These are phyloP conservation scores for Spermophilus dauricus DNA, from an alignment of 2,113 vertebrate species.

Conservation along the genomic window DNA sequence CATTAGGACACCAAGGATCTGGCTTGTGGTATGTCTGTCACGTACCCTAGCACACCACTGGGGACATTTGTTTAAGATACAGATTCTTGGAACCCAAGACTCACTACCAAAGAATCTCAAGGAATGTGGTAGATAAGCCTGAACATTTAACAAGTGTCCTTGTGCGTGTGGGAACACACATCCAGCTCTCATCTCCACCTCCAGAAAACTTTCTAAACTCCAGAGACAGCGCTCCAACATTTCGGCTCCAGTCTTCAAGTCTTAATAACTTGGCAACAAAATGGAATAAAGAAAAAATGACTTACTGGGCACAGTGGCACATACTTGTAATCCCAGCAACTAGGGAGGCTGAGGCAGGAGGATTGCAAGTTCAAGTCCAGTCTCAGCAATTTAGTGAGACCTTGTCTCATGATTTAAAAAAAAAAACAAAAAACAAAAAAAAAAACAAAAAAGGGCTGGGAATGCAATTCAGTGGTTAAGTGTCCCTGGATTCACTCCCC, in stretches of 20 bases:
- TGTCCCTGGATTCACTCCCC: too few species aligned
- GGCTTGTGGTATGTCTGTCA: not conserved
- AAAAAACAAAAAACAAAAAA: too few species aligned
- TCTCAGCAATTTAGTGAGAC: too few species aligned
- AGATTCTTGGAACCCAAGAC: constrained; percentile 13
- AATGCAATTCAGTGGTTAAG: too few species aligned
- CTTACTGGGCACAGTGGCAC: not conserved
- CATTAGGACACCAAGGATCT: not conserved
- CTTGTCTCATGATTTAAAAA: too few species aligned
- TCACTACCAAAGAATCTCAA: constrained; percentile 32
- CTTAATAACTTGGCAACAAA: constrained; percentile 6
- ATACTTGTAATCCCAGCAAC: too few species aligned
- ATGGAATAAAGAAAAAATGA: not conserved
- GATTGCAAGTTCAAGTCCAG: too few species aligned
- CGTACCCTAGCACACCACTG: not conserved
- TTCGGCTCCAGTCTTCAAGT: not conserved
- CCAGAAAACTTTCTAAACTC: not conserved
- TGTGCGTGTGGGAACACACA: not conserved
- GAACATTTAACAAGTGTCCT: not conserved
- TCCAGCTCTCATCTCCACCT: not conserved
- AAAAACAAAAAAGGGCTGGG: too few species aligned
- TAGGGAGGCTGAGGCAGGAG: too few species aligned
- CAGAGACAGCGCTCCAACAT: not conserved
- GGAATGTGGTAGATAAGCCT: not conserved
- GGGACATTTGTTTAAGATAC: constrained; percentile 6